These are phyloP conservation scores for Drosophila fuyamai DNA, from an alignment of 1,140 invertebrate genomes.

Conservation along the genomic window DNA sequence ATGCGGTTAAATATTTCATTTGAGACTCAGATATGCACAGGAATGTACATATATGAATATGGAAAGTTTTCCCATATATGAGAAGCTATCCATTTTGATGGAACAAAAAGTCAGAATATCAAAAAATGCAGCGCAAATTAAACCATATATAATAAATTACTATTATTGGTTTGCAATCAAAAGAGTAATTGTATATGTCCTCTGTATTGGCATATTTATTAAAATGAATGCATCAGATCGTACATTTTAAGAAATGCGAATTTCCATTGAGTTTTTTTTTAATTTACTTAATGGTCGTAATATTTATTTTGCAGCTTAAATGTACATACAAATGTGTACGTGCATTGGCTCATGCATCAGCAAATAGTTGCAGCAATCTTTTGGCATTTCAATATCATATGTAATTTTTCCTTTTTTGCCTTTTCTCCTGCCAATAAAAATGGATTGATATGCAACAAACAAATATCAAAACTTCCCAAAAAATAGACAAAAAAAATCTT, in stretches of 20 bases:
- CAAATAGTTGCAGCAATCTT: conserved; percentile 4
- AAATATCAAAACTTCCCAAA: background rate
- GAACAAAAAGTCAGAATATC: background rate
- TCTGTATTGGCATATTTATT: background rate
- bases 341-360: background rate
- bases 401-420: background rate
- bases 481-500: background rate
- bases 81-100: background rate
- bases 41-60: conserved; percentile 13
- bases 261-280: background rate
- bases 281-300: conserved; percentile 12
- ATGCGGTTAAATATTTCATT: conserved; percentile 42
- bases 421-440: background rate
- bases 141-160: too few relatives aligned
- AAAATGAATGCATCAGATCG: background rate
- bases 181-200: too few relatives aligned
- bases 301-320: conserved; percentile 13
- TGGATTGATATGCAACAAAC: conserved; percentile 8
- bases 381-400: background rate
- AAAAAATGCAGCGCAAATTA: background rate
- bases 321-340: background rate
- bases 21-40: conserved; percentile 20
- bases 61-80: conserved; percentile 15
- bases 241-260: background rate
- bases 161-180: too few relatives aligned